Conservation (phyloP, 2,888 invertebrate species). For the Drosophila anceps region DNA sequence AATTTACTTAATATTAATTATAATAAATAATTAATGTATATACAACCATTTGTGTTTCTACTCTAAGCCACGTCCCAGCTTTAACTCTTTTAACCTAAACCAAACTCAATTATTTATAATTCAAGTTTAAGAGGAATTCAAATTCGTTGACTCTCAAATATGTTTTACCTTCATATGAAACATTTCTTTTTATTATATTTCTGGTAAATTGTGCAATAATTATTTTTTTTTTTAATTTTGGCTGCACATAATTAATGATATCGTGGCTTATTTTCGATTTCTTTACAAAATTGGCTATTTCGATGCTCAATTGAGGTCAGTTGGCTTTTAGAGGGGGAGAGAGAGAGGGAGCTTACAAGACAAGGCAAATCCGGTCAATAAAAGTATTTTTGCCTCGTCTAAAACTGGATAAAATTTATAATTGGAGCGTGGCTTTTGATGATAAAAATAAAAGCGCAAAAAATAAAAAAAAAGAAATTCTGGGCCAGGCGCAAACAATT, state of each 20-base stretch:
- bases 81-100: background rate
- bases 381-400: conserved; percentile 15
- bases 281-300: conserved; percentile 36
- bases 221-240: conserved; percentile 46
- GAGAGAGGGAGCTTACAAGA: background rate
- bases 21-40: too few relatives aligned
- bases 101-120: background rate
- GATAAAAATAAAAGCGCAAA: conserved; percentile 33
- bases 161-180: background rate
- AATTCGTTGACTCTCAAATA: background rate
- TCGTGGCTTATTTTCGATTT: conserved; percentile 2
- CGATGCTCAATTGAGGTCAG: conserved; percentile 51
- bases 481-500: conserved; percentile 25
- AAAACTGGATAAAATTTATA: conserved; percentile 47
- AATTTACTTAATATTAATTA: too few relatives aligned
- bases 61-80: too few relatives aligned
- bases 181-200: conserved; percentile 18
- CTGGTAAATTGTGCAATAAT: conserved; percentile 37
- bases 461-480: conserved; percentile 10
- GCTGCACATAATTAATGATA: conserved; percentile 44
- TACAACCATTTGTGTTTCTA: too few relatives aligned
- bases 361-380: background rate
- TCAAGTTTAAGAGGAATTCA: conserved; percentile 19
- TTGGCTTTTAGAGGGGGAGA: background rate
- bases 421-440: conserved; percentile 69